Evolutionary conservation across 2,797 vertebrate genomes (phyloP).

Genomic region (Rhabdomys pumilio): DNA sequence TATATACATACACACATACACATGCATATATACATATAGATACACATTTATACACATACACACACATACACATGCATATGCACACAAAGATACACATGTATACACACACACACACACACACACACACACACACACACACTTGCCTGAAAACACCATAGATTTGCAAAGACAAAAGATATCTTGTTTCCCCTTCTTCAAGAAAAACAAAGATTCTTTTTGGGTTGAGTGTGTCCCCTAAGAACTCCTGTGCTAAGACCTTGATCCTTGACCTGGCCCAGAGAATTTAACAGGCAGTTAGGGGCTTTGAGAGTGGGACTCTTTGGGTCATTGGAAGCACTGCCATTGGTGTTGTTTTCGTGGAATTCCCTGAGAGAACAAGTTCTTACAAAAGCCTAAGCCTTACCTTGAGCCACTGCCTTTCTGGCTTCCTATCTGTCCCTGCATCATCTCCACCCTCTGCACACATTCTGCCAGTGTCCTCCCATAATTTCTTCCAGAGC

Average conservation of each 20-base stretch:
- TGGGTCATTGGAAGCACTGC: background rate
- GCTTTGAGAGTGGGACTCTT: background rate
- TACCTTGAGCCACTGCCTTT: background rate
- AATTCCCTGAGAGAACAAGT: background rate
- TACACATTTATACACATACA: background rate
- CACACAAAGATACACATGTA: too few species aligned
- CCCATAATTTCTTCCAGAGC: background rate
- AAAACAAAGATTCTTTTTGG: background rate
- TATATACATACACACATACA: background rate
- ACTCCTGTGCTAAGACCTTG: background rate
- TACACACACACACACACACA: too few species aligned
- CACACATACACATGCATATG: too few species aligned
- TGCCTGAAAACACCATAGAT: background rate
- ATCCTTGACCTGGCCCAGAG: background rate
- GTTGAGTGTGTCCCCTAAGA: background rate
- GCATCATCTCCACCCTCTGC: background rate
- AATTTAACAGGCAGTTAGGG: background rate
- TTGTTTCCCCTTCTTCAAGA: background rate
- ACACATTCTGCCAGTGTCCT: background rate
- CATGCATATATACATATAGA: accelerated
- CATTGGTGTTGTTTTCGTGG: background rate
- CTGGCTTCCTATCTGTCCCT: background rate
- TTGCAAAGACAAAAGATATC: background rate
- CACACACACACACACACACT: background rate
- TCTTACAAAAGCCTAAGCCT: background rate